Conservation (phyloP, 2,888 invertebrate genomes). For the Drosophila koepferae region DNA sequence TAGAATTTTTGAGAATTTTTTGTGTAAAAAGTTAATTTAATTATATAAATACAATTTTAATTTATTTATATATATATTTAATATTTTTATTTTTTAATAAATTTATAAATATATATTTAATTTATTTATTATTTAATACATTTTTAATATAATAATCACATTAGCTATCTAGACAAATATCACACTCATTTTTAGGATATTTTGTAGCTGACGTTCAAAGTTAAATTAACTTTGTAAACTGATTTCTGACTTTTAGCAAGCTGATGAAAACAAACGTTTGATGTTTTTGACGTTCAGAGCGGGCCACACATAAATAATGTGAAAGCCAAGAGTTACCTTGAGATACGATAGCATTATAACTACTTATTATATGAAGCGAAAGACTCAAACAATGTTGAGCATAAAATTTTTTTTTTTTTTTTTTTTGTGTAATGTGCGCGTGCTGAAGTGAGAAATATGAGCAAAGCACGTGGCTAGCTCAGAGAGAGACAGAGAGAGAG, state of each 20-base stretch:
- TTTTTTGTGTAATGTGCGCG: slow-evolving; percentile 54
- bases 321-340: slow-evolving; percentile 46
- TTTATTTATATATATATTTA: too few species aligned
- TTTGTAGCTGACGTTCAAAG: not conserved
- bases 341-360: slow-evolving; percentile 43
- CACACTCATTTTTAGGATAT: not conserved
- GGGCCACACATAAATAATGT: slow-evolving; percentile 65
- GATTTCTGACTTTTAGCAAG: slow-evolving; percentile 11
- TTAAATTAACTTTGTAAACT: slow-evolving; percentile 1
- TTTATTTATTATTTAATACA: too few species aligned
- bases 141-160: too few species aligned
- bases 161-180: not conserved
- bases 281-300: slow-evolving; percentile 47
- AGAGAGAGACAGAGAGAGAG: not conserved
- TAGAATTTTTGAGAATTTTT: too few species aligned
- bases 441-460: slow-evolving; percentile 77
- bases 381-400: slow-evolving; percentile 51
- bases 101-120: too few species aligned
- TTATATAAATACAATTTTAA: too few species aligned
- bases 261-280: slow-evolving; percentile 45
- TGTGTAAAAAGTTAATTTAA: not conserved
- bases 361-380: slow-evolving; percentile 33
- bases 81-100: too few species aligned
- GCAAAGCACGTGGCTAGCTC: slow-evolving; percentile 60
- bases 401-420: slow-evolving; percentile 62